phyloP scores from a whole-genome alignment of 2,888 invertebrate species.

The Tetrapedia diversipes region DNA sequence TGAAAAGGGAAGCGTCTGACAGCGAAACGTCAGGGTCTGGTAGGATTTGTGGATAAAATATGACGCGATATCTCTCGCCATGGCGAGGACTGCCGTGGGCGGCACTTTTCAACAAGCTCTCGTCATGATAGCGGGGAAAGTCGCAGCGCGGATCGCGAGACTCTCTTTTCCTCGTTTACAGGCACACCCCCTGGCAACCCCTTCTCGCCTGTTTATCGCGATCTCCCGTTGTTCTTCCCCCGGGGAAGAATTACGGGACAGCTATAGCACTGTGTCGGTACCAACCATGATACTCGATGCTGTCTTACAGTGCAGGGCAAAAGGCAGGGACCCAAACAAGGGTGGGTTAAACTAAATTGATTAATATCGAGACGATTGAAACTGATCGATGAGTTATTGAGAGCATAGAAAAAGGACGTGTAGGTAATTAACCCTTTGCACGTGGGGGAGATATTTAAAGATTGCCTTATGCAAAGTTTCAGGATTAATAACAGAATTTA shows the following conservation, averaged over 20 bases:
- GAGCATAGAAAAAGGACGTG: too few relatives aligned
- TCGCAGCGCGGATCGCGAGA: slow-evolving; percentile 34
- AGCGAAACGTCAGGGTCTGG: slow-evolving; percentile 51
- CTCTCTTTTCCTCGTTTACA: slow-evolving; percentile 1
- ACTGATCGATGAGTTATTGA: too few relatives aligned
- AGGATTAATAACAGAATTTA: too few relatives aligned
- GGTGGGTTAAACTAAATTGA: too few relatives aligned
- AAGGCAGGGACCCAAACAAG: too few relatives aligned
- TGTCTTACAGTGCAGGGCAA: too few relatives aligned
- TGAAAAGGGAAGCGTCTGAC: slow-evolving; percentile 57
- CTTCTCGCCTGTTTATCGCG: slow-evolving; percentile 35
- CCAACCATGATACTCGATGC: too few relatives aligned
- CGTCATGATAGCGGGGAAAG: slow-evolving; percentile 59
- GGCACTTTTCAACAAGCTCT: slow-evolving; percentile 59
- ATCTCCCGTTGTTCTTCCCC: slow-evolving; percentile 15
- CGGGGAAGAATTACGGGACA: slow-evolving; percentile 9
- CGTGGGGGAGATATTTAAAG: too few relatives aligned
- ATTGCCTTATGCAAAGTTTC: too few relatives aligned
- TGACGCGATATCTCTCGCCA: slow-evolving; percentile 66
- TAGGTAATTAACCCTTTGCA: too few relatives aligned
- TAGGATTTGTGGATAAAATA: slow-evolving; percentile 68
- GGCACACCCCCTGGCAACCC: neutral
- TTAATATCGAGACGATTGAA: too few relatives aligned
- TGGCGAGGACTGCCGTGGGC: slow-evolving; percentile 61
- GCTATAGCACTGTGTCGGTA: too few relatives aligned